Evolutionary conservation across 1,140 invertebrate species (phyloP).

Genomic region (Apis cerana): DNA sequence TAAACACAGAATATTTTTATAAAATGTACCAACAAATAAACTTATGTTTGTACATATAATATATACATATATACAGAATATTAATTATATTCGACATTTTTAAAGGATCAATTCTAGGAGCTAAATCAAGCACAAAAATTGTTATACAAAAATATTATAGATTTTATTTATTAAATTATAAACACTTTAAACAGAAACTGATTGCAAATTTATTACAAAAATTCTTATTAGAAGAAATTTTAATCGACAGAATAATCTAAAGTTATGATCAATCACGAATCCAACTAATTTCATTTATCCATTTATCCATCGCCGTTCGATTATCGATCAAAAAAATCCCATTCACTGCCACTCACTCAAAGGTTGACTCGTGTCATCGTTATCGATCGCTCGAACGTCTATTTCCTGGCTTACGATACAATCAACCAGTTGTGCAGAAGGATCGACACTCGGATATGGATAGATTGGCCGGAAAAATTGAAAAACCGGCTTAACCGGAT

Average conservation of each 20-base stretch:
- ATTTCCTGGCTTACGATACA: constrained; percentile 16
- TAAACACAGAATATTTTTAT: too few relatives aligned
- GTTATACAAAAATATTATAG: too few relatives aligned
- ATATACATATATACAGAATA: too few relatives aligned
- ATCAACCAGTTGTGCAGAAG: constrained; percentile 16
- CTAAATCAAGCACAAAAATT: too few relatives aligned
- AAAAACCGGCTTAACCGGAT: constrained; percentile 52
- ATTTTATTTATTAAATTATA: too few relatives aligned
- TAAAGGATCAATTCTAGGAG: too few relatives aligned
- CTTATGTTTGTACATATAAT: too few relatives aligned
- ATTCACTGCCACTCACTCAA: not conserved
- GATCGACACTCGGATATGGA: constrained; percentile 36
- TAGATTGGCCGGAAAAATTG: constrained; percentile 39
- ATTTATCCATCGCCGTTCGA: too few relatives aligned
- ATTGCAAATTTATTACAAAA: not conserved
- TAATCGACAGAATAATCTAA: not conserved
- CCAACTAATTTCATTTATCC: not conserved
- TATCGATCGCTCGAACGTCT: constrained; percentile 2
- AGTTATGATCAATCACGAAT: not conserved
- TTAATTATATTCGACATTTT: too few relatives aligned
- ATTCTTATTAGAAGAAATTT: too few relatives aligned
- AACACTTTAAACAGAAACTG: too few relatives aligned
- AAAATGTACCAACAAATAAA: too few relatives aligned
- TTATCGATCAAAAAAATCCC: not conserved
- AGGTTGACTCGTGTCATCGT: not conserved